These are phyloP conservation scores for Acronicta alni DNA, from an alignment of 2,888 invertebrate genomes.

Conservation along the genomic window DNA sequence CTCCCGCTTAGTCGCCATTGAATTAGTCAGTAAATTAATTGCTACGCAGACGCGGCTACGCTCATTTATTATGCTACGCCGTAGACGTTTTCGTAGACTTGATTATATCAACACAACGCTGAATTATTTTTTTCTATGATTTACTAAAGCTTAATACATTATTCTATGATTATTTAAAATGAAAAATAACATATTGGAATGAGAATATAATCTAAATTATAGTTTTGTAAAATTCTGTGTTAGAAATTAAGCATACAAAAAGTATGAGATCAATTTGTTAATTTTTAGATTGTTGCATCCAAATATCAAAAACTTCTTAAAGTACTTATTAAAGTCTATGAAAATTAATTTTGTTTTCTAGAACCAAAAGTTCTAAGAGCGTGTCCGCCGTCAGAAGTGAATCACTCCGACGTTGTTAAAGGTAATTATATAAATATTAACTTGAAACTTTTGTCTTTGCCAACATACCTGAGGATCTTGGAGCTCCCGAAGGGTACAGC, in stretches of 20 bases:
- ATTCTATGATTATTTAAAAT: too few relatives aligned
- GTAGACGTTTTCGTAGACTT: constrained; percentile 66
- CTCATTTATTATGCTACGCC: constrained; percentile 64
- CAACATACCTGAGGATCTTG: constrained; percentile 89
- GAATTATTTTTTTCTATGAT: constrained; percentile 16
- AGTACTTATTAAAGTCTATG: neutral
- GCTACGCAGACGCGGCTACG: constrained; percentile 42
- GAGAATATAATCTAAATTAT: too few relatives aligned
- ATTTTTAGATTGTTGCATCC: neutral
- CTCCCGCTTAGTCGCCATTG: constrained; percentile 29
- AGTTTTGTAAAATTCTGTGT: too few relatives aligned
- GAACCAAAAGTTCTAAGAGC: neutral
- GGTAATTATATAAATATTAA: neutral
- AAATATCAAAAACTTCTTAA: too few relatives aligned
- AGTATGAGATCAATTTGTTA: too few relatives aligned
- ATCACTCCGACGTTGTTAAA: neutral
- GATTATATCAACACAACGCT: constrained; percentile 56
- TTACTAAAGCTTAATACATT: too few relatives aligned
- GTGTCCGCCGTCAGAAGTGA: neutral
- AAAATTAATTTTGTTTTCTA: neutral
- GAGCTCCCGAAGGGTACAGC: constrained; percentile 93
- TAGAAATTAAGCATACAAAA: too few relatives aligned
- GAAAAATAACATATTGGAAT: too few relatives aligned
- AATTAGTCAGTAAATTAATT: constrained; percentile 54
- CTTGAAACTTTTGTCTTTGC: constrained; percentile 20